These are phyloP conservation scores for Helogale parvula DNA, from an alignment of 2,113 vertebrate species.

Conservation along the genomic window DNA sequence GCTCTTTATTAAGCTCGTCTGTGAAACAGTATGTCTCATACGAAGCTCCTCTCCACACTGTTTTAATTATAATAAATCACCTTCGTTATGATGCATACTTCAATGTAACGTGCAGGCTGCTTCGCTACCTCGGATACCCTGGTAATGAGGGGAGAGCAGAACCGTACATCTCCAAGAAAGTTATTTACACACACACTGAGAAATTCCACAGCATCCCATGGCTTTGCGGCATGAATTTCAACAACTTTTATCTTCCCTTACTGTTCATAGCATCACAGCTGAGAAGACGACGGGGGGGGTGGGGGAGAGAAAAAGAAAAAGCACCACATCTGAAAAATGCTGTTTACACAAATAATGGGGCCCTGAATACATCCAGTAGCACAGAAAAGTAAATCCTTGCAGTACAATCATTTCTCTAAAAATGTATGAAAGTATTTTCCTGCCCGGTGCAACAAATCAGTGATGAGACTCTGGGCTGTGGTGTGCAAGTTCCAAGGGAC, in stretches of 20 bases:
- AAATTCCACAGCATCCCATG: conserved; percentile 78
- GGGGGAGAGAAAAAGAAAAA: conserved; percentile 6
- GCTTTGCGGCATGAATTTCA: conserved; percentile 85
- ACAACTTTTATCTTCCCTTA: conserved; percentile 89
- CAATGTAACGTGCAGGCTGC: conserved; percentile 81
- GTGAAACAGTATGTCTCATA: conserved; percentile 85
- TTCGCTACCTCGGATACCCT: conserved; percentile 83
- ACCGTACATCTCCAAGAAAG: conserved; percentile 76
- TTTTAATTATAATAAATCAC: conserved; percentile 92
- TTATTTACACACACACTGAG: conserved; percentile 84
- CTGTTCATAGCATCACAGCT: conserved; percentile 82
- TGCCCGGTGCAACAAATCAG: conserved; percentile 88
- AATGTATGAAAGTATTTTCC: conserved; percentile 89
- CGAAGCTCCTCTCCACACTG: conserved; percentile 80
- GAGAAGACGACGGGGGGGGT: conserved; percentile 70
- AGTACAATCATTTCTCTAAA: conserved; percentile 88
- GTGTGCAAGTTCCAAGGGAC: conserved; percentile 84
- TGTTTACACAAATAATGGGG: conserved; percentile 88
- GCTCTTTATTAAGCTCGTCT: conserved; percentile 86
- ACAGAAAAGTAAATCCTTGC: conserved; percentile 87
- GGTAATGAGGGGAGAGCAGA: conserved; percentile 83
- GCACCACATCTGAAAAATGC: conserved; percentile 77
- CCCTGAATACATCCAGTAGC: conserved; percentile 83
- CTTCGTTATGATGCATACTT: conserved; percentile 88
- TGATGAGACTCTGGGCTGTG: conserved; percentile 85